Percentiles rank a stretch among this genome's conserved stretches.
phyloP scores from a whole-genome alignment of 2,113 vertebrate genomes.

The Diadophis punctatus region DNA sequence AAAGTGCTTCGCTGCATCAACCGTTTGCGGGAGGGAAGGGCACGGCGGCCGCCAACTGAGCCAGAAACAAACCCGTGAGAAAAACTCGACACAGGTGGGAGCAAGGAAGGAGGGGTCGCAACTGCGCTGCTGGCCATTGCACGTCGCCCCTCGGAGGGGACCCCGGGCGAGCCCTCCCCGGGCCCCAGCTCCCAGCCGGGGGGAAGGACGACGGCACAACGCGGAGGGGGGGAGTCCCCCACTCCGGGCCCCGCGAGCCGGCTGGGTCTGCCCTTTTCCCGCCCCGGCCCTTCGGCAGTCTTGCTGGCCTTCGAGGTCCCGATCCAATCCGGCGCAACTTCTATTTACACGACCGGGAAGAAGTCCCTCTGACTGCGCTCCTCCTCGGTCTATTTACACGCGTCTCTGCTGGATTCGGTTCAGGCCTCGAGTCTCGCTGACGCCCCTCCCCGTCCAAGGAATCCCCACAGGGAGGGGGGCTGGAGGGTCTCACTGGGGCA shows the following conservation, averaged over 20 bases:
- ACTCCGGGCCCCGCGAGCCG: background rate
- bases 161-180: background rate
- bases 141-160: slow-evolving; percentile 77
- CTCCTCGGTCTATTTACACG: slow-evolving; percentile 55
- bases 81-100: slow-evolving; percentile 66
- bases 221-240: no score
- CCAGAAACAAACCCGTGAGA: background rate
- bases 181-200: background rate
- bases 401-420: slow-evolving; percentile 30
- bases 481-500: slow-evolving; percentile 77
- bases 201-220: background rate
- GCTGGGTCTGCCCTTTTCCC: background rate
- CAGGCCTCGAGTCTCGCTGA: slow-evolving; percentile 59
- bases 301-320: background rate
- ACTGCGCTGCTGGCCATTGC: slow-evolving; percentile 87
- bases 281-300: background rate
- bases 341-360: slow-evolving; percentile 33
- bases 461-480: background rate
- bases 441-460: slow-evolving; percentile 34
- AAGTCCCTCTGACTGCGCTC: background rate
- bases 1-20: slow-evolving; percentile 74
- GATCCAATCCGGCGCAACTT: slow-evolving; percentile 21
- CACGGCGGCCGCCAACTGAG: slow-evolving; percentile 42
- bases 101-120: slow-evolving; percentile 63
- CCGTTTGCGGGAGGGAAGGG: slow-evolving; percentile 39